Conservation (phyloP, 2,113 vertebrate genomes). For the Carassius gibelio region DNA sequence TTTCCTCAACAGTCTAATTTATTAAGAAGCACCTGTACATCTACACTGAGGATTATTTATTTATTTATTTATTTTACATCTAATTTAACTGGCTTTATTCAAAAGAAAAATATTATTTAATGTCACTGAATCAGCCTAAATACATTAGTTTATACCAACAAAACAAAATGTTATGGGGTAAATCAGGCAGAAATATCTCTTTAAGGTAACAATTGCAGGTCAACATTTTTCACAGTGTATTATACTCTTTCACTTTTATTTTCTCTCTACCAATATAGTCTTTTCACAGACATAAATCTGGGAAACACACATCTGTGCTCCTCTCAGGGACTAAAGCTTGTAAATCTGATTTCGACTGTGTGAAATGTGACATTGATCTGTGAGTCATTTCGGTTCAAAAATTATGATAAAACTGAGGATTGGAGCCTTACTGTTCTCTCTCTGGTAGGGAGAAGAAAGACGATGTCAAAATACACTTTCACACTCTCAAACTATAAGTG, state of each 20-base stretch:
- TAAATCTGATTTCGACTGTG: slow-evolving; percentile 45
- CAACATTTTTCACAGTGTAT: no score
- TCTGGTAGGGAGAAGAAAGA: slow-evolving; percentile 10
- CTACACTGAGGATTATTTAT: not conserved
- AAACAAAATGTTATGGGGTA: not conserved
- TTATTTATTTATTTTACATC: no score
- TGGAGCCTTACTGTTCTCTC: not conserved
- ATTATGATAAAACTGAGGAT: slow-evolving; percentile 44
- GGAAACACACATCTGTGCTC: not conserved
- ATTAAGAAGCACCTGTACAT: no score
- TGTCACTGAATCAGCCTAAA: not conserved
- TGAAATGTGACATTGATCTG: slow-evolving; percentile 49
- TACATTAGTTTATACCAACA: not conserved
- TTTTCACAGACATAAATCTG: not conserved
- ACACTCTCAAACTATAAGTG: not conserved
- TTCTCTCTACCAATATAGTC: not conserved
- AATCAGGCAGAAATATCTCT: not conserved
- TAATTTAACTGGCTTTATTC: not conserved
- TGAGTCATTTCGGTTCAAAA: slow-evolving; percentile 48
- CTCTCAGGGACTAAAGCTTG: not conserved
- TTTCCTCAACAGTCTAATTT: no score
- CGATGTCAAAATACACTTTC: slow-evolving; percentile 33
- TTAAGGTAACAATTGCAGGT: not conserved
- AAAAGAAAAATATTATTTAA: not conserved
- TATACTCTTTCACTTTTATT: not conserved